phyloP scores from a whole-genome alignment of 2,888 invertebrate species.

The Hedychridium roseum region DNA sequence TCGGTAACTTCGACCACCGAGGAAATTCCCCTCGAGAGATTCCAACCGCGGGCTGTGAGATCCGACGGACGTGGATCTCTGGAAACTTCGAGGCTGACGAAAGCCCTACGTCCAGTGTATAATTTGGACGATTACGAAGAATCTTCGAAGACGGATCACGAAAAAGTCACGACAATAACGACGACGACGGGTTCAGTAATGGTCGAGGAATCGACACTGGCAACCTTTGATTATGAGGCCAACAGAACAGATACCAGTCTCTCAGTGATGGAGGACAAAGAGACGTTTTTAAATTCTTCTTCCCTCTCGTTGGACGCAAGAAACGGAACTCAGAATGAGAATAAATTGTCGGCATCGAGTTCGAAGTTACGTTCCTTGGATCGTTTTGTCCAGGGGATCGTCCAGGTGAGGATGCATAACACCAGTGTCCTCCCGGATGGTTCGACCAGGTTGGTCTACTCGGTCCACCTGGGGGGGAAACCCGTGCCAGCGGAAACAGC shows the following conservation, averaged over 20 bases:
- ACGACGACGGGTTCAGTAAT: not conserved
- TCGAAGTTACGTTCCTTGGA: slow-evolving; percentile 28
- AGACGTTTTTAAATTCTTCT: slow-evolving; percentile 1
- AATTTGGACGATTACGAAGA: slow-evolving; percentile 3
- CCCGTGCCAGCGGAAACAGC: slow-evolving; percentile 84
- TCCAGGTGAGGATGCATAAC: slow-evolving; percentile 61
- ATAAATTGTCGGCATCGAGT: slow-evolving; percentile 8
- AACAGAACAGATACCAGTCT: not conserved
- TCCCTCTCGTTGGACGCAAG: not conserved
- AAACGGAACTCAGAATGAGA: not conserved
- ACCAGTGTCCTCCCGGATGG: slow-evolving; percentile 47
- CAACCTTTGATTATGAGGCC: too few relatives aligned
- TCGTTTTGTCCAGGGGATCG: slow-evolving; percentile 34
- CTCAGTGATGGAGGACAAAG: slow-evolving; percentile 5
- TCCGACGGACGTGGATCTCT: not conserved
- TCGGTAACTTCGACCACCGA: not conserved
- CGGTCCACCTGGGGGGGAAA: slow-evolving; percentile 80
- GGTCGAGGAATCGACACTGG: not conserved
- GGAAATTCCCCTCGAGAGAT: not conserved
- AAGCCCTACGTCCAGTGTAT: slow-evolving; percentile 8
- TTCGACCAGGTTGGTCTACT: slow-evolving; percentile 71
- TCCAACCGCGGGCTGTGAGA: not conserved
- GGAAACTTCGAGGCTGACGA: slow-evolving; percentile 10
- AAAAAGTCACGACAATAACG: not conserved
- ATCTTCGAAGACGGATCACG: not conserved